Evolutionary conservation across 2,888 invertebrate genomes (phyloP).

Genomic region (Sylvicola cinctus): DNA sequence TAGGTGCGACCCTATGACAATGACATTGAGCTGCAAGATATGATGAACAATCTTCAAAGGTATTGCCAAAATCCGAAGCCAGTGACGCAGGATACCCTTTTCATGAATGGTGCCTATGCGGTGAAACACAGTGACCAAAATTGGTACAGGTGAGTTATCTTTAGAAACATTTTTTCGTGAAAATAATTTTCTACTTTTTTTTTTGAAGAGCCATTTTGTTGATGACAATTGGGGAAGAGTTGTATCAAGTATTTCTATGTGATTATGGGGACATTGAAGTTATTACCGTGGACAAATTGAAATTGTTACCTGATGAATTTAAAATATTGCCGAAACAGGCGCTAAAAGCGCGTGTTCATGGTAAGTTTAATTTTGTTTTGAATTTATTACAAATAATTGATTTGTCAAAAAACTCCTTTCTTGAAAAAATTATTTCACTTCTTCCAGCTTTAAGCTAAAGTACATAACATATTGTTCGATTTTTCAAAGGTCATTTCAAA

Average conservation of each 20-base stretch:
- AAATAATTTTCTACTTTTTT: neutral
- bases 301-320: conserved; percentile 32
- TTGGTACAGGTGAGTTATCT: conserved; percentile 48
- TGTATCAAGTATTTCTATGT: conserved; percentile 38
- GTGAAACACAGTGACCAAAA: conserved; percentile 38
- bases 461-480: too few species aligned
- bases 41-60: conserved; percentile 46
- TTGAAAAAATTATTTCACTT: too few species aligned
- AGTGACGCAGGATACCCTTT: conserved; percentile 27
- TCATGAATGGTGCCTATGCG: conserved; percentile 46
- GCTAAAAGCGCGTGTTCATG: conserved; percentile 38
- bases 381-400: too few species aligned
- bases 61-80: conserved; percentile 31
- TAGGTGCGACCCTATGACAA: conserved; percentile 31
- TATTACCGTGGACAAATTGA: conserved; percentile 30
- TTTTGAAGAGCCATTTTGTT: conserved; percentile 30
- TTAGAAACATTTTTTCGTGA: neutral
- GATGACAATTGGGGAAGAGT: conserved; percentile 30
- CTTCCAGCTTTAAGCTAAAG: too few species aligned
- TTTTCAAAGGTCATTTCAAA: too few species aligned
- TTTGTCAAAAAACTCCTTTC: too few species aligned
- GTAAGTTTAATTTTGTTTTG: too few species aligned
- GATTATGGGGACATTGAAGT: conserved; percentile 43
- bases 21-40: conserved; percentile 26
- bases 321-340: conserved; percentile 41